Evolutionary conservation across 1,140 invertebrate genomes (phyloP).

Genomic region (Vollenhovia emeryi): DNA sequence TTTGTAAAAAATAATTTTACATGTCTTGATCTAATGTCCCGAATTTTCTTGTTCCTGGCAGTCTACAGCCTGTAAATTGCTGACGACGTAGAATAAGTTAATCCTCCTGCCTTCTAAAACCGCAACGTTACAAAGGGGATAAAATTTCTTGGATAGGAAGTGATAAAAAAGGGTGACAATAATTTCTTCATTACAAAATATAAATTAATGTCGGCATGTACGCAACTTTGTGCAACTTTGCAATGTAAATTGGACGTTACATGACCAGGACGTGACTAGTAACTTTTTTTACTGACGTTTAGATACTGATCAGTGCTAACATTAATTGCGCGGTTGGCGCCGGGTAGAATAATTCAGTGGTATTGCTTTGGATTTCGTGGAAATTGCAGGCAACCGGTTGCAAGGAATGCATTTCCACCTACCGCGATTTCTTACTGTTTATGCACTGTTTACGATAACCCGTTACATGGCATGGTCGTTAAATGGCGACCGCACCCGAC

Average conservation of each 20-base stretch:
- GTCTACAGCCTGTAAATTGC: too few species aligned
- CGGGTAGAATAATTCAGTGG: constrained; percentile 45
- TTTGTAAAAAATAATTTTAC: too few species aligned
- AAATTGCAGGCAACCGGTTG: constrained; percentile 39
- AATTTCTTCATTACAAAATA: constrained; percentile 19
- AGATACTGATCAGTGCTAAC: constrained; percentile 29
- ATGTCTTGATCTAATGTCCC: too few species aligned
- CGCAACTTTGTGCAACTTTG: not conserved
- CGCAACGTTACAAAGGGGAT: not conserved
- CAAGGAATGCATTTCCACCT: constrained; percentile 47
- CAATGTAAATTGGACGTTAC: constrained; percentile 39
- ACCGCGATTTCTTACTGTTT: constrained; percentile 36
- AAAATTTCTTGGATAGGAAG: not conserved
- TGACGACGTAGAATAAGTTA: too few species aligned
- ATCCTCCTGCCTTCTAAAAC: not conserved
- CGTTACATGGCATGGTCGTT: constrained; percentile 33
- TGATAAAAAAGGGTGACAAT: not conserved
- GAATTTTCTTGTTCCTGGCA: too few species aligned
- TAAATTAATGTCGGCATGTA: not conserved
- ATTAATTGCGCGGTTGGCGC: constrained; percentile 43
- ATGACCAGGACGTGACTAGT: constrained; percentile 19
- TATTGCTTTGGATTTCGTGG: constrained; percentile 40
- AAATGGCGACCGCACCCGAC: constrained; percentile 1
- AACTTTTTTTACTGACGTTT: not conserved
- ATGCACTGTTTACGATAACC: constrained; percentile 29